Conservation (phyloP, 2,888 invertebrate genomes). For the Agonopterix subpropinquella region DNA sequence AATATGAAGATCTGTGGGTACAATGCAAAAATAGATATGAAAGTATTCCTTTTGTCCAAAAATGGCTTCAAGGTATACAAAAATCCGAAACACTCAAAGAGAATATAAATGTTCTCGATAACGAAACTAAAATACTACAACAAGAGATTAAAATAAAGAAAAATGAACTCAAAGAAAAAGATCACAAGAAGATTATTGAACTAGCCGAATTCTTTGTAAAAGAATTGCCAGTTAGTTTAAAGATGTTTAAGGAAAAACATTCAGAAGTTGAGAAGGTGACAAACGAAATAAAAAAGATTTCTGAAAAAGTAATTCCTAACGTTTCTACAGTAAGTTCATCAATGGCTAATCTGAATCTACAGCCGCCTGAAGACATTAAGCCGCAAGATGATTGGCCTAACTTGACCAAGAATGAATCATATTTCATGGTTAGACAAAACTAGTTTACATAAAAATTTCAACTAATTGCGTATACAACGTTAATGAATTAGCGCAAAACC, state of each 20-base stretch:
- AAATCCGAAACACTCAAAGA: constrained; percentile 24
- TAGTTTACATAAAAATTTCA: neutral
- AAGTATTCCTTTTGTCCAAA: constrained; percentile 48
- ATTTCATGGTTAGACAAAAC: constrained; percentile 10
- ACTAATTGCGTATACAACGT: no score
- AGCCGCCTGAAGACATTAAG: constrained; percentile 10
- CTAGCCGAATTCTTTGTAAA: constrained; percentile 41
- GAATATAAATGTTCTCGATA: constrained; percentile 26
- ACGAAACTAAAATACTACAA: constrained; percentile 24
- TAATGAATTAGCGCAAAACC: no score
- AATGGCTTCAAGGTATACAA: constrained; percentile 28
- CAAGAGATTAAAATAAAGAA: constrained; percentile 32
- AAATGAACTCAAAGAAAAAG: constrained; percentile 20
- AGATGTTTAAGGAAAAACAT: constrained; percentile 27
- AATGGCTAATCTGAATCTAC: neutral
- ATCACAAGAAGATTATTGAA: constrained; percentile 36
- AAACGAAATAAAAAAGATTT: constrained; percentile 21
- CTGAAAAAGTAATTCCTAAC: constrained; percentile 6
- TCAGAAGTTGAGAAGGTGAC: constrained; percentile 23
- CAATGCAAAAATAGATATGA: constrained; percentile 45
- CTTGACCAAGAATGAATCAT: constrained; percentile 5
- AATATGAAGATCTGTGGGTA: constrained; percentile 51
- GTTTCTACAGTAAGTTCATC: neutral
- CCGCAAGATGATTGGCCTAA: constrained; percentile 19
- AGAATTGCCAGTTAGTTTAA: constrained; percentile 33